A percentile compares a stretch with the other conserved stretches of the same genome.
These are phyloP conservation scores for Calvadosia cruxmelitensis DNA, from an alignment of 30 jellyfish, hydroid and myxozoan genomes.

Conservation along the genomic window DNA sequence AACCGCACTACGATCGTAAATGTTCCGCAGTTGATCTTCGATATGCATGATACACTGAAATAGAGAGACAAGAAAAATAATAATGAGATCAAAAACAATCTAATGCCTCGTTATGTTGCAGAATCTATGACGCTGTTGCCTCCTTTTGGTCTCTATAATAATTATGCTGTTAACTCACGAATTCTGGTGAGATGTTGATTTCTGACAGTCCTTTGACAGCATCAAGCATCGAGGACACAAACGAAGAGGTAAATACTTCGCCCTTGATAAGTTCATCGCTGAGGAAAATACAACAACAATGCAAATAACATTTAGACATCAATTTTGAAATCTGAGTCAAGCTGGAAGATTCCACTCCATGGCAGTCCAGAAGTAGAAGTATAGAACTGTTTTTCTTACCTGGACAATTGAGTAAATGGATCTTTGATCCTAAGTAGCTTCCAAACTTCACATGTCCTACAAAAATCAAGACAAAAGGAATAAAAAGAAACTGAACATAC, in stretches of 20 bases:
- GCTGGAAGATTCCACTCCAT: no score
- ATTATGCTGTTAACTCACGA: no score
- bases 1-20: slow-evolving; percentile 56
- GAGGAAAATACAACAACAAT: no score
- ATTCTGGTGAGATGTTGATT: slow-evolving; percentile 53
- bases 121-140: no score
- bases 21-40: slow-evolving; percentile 65
- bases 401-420: slow-evolving; percentile 10
- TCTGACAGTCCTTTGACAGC: slow-evolving; percentile 72
- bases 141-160: no score
- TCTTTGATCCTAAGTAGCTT: slow-evolving; percentile 32
- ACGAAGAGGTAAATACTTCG: slow-evolving; percentile 36
- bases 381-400: no score
- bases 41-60: slow-evolving; percentile 79
- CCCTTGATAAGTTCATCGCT: slow-evolving; percentile 31
- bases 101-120: no score
- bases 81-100: no score
- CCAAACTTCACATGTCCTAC: slow-evolving; percentile 63
- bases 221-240: slow-evolving; percentile 59
- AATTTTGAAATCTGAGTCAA: no score
- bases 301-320: no score
- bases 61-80: neutral
- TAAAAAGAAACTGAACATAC: neutral
- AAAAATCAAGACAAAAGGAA: neutral
- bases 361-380: no score